Evolutionary conservation across 2,888 invertebrate genomes (phyloP), one percentile per base, ranked within the genome.

Genomic region (Ichneumoninae sp.): DNA sequence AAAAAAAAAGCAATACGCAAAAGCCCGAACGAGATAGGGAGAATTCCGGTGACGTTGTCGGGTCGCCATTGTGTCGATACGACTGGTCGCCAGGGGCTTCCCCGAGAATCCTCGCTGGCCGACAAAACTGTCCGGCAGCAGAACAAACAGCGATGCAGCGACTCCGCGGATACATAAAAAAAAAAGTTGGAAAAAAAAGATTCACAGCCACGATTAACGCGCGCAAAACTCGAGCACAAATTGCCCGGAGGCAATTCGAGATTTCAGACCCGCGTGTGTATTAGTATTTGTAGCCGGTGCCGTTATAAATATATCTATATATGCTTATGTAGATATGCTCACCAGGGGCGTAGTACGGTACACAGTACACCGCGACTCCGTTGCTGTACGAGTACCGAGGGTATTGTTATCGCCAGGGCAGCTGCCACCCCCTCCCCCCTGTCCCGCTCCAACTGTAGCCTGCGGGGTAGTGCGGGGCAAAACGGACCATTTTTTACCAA

Each of bases 391-490:
- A 91, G 89, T 88, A 89, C 89, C 90, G 85, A 89, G 90, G 88
- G 89, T 90, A 90, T 90, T 91, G 91, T 91, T 91, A 91, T 91
- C 90, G 88, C 83, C 86, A 86, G 86, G 75, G 88, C 89, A 91
- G 91, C 90, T 91, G 90, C 89, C 90, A 89, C 87, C 85, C 87
- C 85, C 88, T 87, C 81, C 85, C 76, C 75, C 26, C 36, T 54
- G 36, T 70, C 70, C 44, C 79, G 44, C 75, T 65, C 54, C n/a
- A 16, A 44, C 33, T 10, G 22, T n/a, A 5, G 36, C 22, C 44
- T 40, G 36, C 44, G 16, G 47, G 44, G 13, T 10, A 1, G 16
- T 44, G 13, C 44, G 44, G 44, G 44, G 44, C 3, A 3, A 44
- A 16, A 44, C 44, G 44, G 44, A 0, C 44, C 0, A 6, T 13